Evolutionary conservation across 2,888 invertebrate species (phyloP).

Genomic region (Empis stercorea): DNA sequence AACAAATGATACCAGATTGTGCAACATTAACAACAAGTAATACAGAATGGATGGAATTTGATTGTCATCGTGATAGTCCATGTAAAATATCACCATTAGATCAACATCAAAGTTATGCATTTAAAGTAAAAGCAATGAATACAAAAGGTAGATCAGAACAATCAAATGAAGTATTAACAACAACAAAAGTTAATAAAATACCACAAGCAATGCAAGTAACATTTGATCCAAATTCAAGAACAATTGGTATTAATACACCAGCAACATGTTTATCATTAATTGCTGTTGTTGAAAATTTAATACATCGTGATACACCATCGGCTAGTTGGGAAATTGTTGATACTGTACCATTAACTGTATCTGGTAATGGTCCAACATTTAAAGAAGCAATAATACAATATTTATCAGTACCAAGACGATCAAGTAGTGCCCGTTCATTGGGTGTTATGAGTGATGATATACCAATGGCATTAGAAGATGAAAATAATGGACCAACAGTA

Average conservation of each 20-base stretch:
- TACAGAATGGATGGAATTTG: slow-evolving; percentile 67
- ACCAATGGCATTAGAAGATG: slow-evolving; percentile 45
- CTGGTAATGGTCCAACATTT: slow-evolving; percentile 54
- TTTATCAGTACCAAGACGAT: slow-evolving; percentile 38
- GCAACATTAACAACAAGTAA: slow-evolving; percentile 43
- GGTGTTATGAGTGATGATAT: slow-evolving; percentile 34
- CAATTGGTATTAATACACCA: slow-evolving; percentile 64
- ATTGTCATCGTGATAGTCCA: slow-evolving; percentile 73
- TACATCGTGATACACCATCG: slow-evolving; percentile 43
- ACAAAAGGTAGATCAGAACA: slow-evolving; percentile 78
- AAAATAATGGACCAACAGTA: slow-evolving; percentile 46
- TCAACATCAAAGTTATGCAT: slow-evolving; percentile 74
- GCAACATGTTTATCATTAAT: slow-evolving; percentile 66
- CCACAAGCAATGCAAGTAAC: slow-evolving; percentile 68
- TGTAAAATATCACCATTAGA: slow-evolving; percentile 78
- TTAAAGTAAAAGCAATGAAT: slow-evolving; percentile 82
- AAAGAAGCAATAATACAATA: slow-evolving; percentile 58
- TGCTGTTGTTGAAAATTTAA: slow-evolving; percentile 59
- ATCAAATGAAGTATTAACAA: slow-evolving; percentile 69
- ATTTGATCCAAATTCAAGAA: slow-evolving; percentile 65
- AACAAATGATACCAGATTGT: slow-evolving; percentile 48
- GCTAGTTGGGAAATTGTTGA: slow-evolving; percentile 59
- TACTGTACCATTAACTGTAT: slow-evolving; percentile 55
- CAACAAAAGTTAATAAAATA: slow-evolving; percentile 74
- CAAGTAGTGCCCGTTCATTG: slow-evolving; percentile 40